phyloP scores from a whole-genome alignment of 2,797 vertebrate genomes.

The Chaetophractus vellerosus region DNA sequence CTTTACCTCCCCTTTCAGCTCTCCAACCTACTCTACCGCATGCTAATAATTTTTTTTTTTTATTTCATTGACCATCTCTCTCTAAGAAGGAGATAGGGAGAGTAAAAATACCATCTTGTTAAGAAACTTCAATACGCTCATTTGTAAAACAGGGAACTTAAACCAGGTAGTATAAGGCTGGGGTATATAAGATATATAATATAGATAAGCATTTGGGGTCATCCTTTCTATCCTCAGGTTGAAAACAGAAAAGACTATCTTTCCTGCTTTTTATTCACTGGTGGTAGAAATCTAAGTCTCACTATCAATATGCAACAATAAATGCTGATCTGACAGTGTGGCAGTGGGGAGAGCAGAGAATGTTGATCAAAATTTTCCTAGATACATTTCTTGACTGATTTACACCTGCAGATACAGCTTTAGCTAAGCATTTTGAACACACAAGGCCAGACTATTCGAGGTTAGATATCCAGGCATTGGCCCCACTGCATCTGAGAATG shows the following conservation, averaged over 20 bases:
- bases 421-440: background rate
- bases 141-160: slow-evolving; percentile 39
- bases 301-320: background rate
- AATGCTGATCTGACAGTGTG: background rate
- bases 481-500: background rate
- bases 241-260: background rate
- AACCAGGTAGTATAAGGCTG: background rate
- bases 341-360: background rate
- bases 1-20: background rate
- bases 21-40: background rate
- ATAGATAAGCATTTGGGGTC: background rate
- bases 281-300: background rate
- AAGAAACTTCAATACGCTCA: background rate
- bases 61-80: background rate
- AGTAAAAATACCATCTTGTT: background rate
- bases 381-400: background rate
- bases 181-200: background rate
- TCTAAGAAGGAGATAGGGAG: background rate
- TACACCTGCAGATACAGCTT: background rate
- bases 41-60: background rate
- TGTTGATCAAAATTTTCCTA: background rate
- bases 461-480: background rate
- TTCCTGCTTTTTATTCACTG: background rate
- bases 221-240: background rate
- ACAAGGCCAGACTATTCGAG: background rate